Percentiles rank a stretch among this genome's conserved stretches.
phyloP scores from a whole-genome alignment of 2,797 vertebrate genomes.

The Meda fulgida region DNA sequence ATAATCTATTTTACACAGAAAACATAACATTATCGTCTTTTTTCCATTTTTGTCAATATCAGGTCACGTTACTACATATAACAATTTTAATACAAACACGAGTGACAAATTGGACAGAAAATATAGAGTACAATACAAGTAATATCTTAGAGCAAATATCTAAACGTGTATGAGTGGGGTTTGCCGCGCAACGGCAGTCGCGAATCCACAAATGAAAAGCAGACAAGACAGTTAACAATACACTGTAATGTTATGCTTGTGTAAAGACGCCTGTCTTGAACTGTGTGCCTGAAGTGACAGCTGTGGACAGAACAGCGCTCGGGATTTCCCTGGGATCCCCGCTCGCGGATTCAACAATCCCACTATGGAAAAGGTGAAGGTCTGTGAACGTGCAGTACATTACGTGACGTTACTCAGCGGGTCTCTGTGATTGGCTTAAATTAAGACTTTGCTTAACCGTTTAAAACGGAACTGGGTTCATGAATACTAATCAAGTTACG shows the following conservation, averaged over 20 bases:
- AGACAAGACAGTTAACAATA: background rate
- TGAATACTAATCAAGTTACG: background rate
- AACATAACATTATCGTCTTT: background rate
- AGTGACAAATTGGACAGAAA: background rate
- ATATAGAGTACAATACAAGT: background rate
- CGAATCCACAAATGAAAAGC: background rate
- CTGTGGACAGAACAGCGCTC: slow-evolving; percentile 12
- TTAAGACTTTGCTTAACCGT: background rate
- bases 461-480: background rate
- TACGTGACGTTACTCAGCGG: background rate
- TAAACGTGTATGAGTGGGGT: background rate
- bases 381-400: background rate
- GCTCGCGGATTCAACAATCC: background rate
- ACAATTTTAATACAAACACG: background rate
- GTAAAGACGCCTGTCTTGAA: background rate
- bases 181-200: background rate
- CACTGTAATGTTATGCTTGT: background rate
- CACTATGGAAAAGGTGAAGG: background rate
- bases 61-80: background rate
- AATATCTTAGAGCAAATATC: background rate
- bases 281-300: slow-evolving; percentile 3
- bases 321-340: slow-evolving; percentile 38
- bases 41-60: background rate
- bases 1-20: background rate
- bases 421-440: background rate